phyloP scores from a whole-genome alignment of 1,140 invertebrate species.

The Arctopsyche grandis region DNA sequence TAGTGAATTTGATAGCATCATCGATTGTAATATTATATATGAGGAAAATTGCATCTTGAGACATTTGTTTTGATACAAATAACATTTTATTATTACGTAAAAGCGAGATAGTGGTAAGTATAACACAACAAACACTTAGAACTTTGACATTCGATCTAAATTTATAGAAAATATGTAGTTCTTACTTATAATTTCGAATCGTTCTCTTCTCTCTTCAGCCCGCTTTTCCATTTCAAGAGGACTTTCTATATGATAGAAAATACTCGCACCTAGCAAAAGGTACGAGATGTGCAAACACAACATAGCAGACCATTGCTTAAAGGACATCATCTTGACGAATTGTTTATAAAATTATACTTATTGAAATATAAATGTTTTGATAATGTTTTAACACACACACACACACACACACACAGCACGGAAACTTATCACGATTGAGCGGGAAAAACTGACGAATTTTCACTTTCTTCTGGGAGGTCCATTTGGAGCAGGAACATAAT shows the following conservation, averaged over 20 bases:
- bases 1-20: too few species aligned
- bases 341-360: conserved; percentile 6
- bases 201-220: conserved; percentile 68
- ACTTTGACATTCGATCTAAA: neutral
- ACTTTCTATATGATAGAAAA: conserved; percentile 82
- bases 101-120: too few species aligned
- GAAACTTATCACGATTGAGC: neutral
- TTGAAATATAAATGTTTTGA: neutral
- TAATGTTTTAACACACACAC: neutral
- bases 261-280: conserved; percentile 77
- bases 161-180: conserved; percentile 38
- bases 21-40: too few species aligned
- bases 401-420: neutral
- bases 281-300: conserved; percentile 80
- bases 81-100: too few species aligned
- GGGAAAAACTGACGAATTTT: conserved; percentile 20
- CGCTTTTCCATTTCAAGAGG: conserved; percentile 71
- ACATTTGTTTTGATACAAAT: too few species aligned
- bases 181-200: conserved; percentile 77
- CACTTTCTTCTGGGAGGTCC: conserved; percentile 45
- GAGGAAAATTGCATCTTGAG: too few species aligned
- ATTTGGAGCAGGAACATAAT: conserved; percentile 51
- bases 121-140: neutral
- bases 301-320: conserved; percentile 81
- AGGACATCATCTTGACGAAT: conserved; percentile 74